Base-by-base conservation (phyloP, 2,888 invertebrate species). In the Anaspis maculata region DNA sequence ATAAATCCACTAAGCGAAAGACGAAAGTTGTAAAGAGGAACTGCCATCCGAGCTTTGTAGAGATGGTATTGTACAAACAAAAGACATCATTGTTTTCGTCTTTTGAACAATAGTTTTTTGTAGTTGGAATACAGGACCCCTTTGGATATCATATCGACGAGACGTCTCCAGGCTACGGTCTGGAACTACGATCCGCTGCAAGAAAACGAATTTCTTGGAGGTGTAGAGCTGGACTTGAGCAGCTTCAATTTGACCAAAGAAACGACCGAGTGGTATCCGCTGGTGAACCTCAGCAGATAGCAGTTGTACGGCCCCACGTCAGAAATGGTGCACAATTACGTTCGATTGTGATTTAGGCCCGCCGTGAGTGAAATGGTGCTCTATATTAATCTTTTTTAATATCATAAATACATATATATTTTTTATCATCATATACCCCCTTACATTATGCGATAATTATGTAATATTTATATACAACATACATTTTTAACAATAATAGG, bases 31-130 rank as follows among this genome's bases (percentile, higher is more conserved):
- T 94, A 1, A 83, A 84, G 52, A 83, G 86, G 47, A 90, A 88
- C 58, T 88, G 89, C 54, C 91, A 95, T 65, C 97, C 97, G 0
- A 92, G 94, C 11, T 97, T 94, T 67, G 96, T 97, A 89, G 92
- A 95, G 73, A 91, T 91, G 85, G 88, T 89, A 66, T 33, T 23
- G 19, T 30, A 13, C n/a, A n/a, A 2, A 16, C 36, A 39, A 13
- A 27, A 27, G 14, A 27, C 14, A 25, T 13, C 3, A 9, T 23
- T 12, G 13, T 26, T 25, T 25, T 23, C 25, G 11, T 12, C 11
- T 27, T 23, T 5, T 24, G 11, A 10, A 11, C 3, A 6, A 9
- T 10, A 22, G 42, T 34, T 33, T 37, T 42, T 62, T 64, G 21
- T 59, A 88, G 88, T 69, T 95, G 61, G 89, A 89, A 58, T 95